Conservation (phyloP, 2,113 vertebrate species). For the Pterocles gutturalis region DNA sequence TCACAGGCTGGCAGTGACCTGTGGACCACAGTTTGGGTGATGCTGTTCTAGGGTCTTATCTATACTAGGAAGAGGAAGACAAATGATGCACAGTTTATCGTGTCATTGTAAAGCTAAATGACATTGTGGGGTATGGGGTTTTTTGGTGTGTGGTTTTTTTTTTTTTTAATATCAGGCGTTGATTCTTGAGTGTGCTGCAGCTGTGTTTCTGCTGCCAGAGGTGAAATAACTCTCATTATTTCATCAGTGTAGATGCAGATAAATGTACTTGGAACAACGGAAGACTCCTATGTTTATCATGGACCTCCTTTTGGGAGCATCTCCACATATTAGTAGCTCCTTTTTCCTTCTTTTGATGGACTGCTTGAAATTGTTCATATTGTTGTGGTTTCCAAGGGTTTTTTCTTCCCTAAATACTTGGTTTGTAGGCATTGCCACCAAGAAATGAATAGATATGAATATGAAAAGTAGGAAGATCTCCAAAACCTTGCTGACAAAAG, state of each 20-base stretch:
- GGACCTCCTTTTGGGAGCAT: background rate
- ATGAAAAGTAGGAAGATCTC: background rate
- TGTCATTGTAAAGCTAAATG: constrained; percentile 17
- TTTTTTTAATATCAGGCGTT: background rate
- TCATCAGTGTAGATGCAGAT: constrained; percentile 1
- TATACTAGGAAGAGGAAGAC: constrained; percentile 15
- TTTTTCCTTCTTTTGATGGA: background rate
- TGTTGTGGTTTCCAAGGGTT: background rate
- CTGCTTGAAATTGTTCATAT: background rate
- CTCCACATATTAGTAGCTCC: background rate
- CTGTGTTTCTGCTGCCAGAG: background rate
- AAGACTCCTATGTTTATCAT: background rate
- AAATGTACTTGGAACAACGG: background rate
- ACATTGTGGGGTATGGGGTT: background rate
- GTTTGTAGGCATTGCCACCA: background rate
- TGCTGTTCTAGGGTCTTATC: constrained; percentile 29
- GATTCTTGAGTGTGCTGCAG: background rate
- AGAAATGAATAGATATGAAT: background rate
- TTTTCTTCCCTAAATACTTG: background rate
- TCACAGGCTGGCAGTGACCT: constrained; percentile 18
- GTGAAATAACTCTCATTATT: constrained; percentile 31
- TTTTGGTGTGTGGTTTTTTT: background rate
- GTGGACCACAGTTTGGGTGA: background rate
- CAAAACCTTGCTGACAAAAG: background rate
- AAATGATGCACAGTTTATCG: background rate